Conservation (phyloP, 1,140 invertebrate genomes). For the Callitettix versicolor region DNA sequence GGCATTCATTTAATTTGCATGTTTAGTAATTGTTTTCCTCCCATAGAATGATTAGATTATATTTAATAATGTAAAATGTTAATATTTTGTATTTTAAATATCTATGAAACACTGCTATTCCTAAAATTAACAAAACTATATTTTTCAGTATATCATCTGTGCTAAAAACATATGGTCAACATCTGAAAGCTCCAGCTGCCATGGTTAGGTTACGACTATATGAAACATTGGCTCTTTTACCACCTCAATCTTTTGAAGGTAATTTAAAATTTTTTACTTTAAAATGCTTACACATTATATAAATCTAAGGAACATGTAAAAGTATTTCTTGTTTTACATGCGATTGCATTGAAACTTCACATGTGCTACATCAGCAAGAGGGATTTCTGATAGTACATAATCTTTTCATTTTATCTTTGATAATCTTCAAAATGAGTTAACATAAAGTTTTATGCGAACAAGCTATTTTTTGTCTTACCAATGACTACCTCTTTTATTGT, state of each 20-base stretch:
- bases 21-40: neutral
- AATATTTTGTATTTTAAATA: constrained; percentile 5
- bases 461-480: too few species aligned
- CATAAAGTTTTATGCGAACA: too few species aligned
- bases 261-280: constrained; percentile 32
- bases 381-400: too few species aligned
- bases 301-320: neutral
- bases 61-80: neutral
- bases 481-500: too few species aligned
- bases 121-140: too few species aligned
- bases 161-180: constrained; percentile 85
- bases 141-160: constrained; percentile 64
- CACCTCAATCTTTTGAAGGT: constrained; percentile 75
- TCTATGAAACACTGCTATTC: neutral
- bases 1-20: neutral
- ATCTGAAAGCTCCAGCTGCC: constrained; percentile 85
- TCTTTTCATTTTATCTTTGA: too few species aligned
- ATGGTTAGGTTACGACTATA: constrained; percentile 86
- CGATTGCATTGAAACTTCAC: too few species aligned
- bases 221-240: constrained; percentile 75
- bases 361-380: too few species aligned
- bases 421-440: too few species aligned
- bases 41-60: constrained; percentile 19
- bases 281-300: neutral
- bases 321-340: neutral